phyloP scores from a whole-genome alignment of 2,113 vertebrate species.

The Clinocottus analis region DNA sequence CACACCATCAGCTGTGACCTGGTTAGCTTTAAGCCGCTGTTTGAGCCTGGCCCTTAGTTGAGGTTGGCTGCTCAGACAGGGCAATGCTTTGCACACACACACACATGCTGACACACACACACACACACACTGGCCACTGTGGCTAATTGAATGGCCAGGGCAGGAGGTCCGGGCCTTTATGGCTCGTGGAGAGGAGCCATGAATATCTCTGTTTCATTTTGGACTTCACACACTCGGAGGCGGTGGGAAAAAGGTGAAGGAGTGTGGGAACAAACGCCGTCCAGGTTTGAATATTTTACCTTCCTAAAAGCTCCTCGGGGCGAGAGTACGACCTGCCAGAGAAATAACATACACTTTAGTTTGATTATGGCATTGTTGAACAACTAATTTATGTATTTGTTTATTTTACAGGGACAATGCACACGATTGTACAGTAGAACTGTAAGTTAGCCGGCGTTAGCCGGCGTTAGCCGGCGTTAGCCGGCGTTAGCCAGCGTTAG shows the following conservation, averaged over 20 bases:
- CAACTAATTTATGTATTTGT: no score
- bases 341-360: background rate
- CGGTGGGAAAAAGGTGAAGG: conserved; percentile 50
- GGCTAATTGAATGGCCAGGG: conserved; percentile 78
- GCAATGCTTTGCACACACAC: conserved; percentile 64
- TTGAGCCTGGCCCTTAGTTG: conserved; percentile 77
- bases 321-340: background rate
- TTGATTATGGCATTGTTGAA: background rate
- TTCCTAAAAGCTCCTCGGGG: background rate
- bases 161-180: conserved; percentile 73
- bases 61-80: conserved; percentile 79
- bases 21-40: conserved; percentile 76
- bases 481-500: no score
- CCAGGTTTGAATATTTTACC: conserved; percentile 61
- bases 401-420: background rate
- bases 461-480: no score
- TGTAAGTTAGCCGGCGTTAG: no score
- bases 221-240: conserved; percentile 47
- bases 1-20: conserved; percentile 78
- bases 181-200: conserved; percentile 64
- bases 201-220: conserved; percentile 79
- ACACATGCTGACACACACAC: conserved; percentile 29
- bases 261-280: conserved; percentile 63
- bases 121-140: conserved; percentile 30
- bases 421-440: no score